phyloP scores from a whole-genome alignment of 2,888 invertebrate genomes.

The Mechanitis messenoides region DNA sequence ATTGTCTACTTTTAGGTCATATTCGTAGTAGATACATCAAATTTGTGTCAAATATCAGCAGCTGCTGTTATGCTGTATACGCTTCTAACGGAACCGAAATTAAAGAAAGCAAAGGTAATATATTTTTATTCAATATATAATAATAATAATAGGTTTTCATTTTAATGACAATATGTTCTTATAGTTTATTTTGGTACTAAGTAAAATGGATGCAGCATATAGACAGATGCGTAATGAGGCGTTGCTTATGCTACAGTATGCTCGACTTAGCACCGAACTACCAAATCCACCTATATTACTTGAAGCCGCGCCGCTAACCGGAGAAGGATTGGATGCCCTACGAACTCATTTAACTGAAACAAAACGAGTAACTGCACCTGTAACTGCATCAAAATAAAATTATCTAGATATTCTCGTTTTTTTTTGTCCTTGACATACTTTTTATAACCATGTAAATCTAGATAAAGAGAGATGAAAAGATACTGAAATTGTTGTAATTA shows the following conservation, averaged over 20 bases:
- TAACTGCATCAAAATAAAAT: constrained; percentile 23
- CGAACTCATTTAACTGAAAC: constrained; percentile 53
- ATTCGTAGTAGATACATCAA: constrained; percentile 89
- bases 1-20: constrained; percentile 69
- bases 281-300: constrained; percentile 80
- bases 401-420: constrained; percentile 12
- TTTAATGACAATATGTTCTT: constrained; percentile 30
- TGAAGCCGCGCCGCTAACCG: constrained; percentile 85
- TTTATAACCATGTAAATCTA: constrained; percentile 24
- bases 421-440: constrained; percentile 26
- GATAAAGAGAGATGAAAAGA: constrained; percentile 27
- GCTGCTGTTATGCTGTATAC: constrained; percentile 88
- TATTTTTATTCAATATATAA: neutral
- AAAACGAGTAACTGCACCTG: constrained; percentile 30
- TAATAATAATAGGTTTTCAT: neutral
- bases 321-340: constrained; percentile 81
- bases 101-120: constrained; percentile 79
- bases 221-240: constrained; percentile 92
- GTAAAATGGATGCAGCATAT: constrained; percentile 91
- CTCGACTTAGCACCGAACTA: constrained; percentile 81
- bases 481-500: constrained; percentile 14
- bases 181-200: constrained; percentile 82
- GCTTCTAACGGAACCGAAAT: constrained; percentile 82
- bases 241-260: constrained; percentile 86
- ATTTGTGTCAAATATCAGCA: constrained; percentile 90